phyloP scores from a whole-genome alignment of 2,797 vertebrate species.

The Chelonia mydas region DNA sequence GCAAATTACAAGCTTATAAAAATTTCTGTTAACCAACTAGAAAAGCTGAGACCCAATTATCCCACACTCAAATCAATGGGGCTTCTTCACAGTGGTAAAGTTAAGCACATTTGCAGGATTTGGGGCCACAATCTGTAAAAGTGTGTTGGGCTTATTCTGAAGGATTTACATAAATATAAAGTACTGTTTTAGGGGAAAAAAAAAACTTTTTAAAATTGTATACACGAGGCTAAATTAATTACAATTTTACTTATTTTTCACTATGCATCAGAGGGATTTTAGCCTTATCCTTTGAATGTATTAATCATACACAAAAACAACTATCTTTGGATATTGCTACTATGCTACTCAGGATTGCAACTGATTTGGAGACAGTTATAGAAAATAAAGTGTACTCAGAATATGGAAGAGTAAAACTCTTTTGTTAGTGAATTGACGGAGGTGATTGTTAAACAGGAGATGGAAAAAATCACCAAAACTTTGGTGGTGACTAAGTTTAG shows the following conservation, averaged over 20 bases:
- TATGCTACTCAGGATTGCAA: not conserved
- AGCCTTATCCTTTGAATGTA: not conserved
- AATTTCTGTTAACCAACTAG: not conserved
- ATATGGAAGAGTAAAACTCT: not conserved
- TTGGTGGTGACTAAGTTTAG: not conserved
- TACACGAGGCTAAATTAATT: not conserved
- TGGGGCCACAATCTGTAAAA: not conserved
- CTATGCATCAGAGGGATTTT: not conserved
- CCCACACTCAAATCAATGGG: not conserved
- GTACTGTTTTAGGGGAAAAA: not conserved
- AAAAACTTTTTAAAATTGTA: not conserved
- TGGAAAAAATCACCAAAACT: not conserved
- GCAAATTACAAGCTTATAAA: not conserved
- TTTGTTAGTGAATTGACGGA: not conserved
- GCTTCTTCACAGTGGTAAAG: not conserved
- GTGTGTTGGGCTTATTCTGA: not conserved
- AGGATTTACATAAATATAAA: not conserved
- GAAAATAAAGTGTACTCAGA: not conserved
- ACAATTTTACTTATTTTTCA: not conserved
- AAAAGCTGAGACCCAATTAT: not conserved
- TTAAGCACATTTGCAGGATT: not conserved
- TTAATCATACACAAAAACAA: not conserved
- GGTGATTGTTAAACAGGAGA: not conserved
- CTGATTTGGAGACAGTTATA: not conserved
- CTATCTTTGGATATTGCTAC: not conserved